These are phyloP conservation scores for Temnothorax unifasciatus DNA, from an alignment of 2,888 invertebrate species.

Conservation along the genomic window DNA sequence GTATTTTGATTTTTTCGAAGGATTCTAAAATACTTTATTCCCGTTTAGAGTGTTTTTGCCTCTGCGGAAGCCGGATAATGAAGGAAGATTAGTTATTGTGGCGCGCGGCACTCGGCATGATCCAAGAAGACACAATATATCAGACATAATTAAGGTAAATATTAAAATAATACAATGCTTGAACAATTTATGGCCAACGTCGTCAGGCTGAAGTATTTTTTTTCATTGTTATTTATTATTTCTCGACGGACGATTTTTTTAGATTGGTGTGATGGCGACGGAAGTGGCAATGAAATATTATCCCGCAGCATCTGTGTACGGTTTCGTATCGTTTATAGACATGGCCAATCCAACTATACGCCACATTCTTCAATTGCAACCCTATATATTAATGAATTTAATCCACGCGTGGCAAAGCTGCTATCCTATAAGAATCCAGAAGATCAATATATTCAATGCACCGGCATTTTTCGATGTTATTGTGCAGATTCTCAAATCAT, in stretches of 20 bases:
- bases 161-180: background rate
- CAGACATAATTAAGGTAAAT: constrained; percentile 88
- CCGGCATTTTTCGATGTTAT: constrained; percentile 89
- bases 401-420: constrained; percentile 90
- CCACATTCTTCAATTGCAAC: constrained; percentile 89
- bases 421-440: constrained; percentile 90
- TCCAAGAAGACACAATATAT: constrained; percentile 87
- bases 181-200: background rate
- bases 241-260: constrained; percentile 7
- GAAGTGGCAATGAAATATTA: constrained; percentile 88
- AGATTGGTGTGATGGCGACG: constrained; percentile 88
- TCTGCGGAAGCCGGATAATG: constrained; percentile 86
- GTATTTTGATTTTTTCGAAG: background rate
- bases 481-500: constrained; percentile 84
- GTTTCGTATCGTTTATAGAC: constrained; percentile 88
- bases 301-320: constrained; percentile 87
- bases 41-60: constrained; percentile 88
- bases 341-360: constrained; percentile 88
- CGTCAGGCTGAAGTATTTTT: background rate
- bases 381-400: constrained; percentile 88
- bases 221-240: background rate
- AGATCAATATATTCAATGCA: constrained; percentile 91
- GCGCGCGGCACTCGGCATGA: constrained; percentile 88
- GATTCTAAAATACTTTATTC: constrained; percentile 5
- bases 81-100: constrained; percentile 88